Evolutionary conservation across 2,888 invertebrate genomes (phyloP).

Genomic region (Acanthacorydalis orientalis): DNA sequence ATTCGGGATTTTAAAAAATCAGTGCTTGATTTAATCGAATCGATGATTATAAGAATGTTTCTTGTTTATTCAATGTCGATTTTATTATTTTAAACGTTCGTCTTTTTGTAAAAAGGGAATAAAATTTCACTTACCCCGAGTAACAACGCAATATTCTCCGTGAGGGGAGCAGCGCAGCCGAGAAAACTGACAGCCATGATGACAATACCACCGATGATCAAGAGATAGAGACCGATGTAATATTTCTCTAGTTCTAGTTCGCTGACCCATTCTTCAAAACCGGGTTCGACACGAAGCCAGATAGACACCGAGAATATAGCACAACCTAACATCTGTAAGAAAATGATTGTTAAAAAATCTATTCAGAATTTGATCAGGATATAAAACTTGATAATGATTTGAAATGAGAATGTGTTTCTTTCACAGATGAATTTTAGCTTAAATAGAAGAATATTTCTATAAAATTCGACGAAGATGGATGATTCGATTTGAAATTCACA

Average conservation of each 20-base stretch:
- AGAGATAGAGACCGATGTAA: constrained; percentile 71
- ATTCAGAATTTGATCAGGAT: not conserved
- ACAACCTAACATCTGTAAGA: constrained; percentile 56
- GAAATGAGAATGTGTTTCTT: no score
- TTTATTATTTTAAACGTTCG: no score
- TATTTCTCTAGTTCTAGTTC: constrained; percentile 57
- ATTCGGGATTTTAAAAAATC: no score
- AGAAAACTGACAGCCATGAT: constrained; percentile 64
- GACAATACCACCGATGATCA: constrained; percentile 51
- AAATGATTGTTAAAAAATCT: constrained; percentile 8
- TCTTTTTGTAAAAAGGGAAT: no score
- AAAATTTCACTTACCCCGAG: constrained; percentile 41
- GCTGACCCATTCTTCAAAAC: constrained; percentile 67
- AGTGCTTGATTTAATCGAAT: no score
- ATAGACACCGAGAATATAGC: constrained; percentile 61
- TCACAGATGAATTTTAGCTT: no score
- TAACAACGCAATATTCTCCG: constrained; percentile 53
- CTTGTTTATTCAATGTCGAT: no score
- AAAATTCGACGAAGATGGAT: no score
- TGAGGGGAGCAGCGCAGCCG: constrained; percentile 68
- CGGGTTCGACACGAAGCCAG: constrained; percentile 68
- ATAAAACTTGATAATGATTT: no score
- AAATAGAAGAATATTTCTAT: no score
- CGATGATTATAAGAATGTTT: no score
- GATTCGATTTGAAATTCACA: no score